Percentiles rank a stretch among this genome's conserved stretches.
Conservation (phyloP, 2,888 invertebrate genomes). For the Lepetodrilus schrolli region DNA sequence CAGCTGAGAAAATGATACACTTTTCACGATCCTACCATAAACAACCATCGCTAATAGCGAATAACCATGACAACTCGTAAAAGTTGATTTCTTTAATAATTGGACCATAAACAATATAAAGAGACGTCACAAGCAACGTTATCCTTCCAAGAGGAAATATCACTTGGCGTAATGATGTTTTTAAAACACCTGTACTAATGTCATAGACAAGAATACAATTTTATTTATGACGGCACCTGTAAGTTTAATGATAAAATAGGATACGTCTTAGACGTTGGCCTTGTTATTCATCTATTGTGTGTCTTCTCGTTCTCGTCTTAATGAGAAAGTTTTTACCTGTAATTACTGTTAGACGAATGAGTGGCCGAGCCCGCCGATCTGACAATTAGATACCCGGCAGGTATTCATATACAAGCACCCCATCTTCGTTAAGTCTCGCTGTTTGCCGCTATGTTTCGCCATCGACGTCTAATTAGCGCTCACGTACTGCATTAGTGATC, state of each 20-base stretch:
- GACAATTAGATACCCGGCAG: too few relatives aligned
- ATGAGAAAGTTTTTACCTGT: constrained; percentile 2
- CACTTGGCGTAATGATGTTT: neutral
- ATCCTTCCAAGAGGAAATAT: neutral
- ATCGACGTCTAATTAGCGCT: neutral
- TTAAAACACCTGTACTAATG: neutral
- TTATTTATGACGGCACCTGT: constrained; percentile 17
- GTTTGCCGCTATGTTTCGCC: neutral
- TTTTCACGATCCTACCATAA: neutral
- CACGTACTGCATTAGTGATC: constrained; percentile 2
- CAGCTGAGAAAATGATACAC: neutral
- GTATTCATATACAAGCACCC: too few relatives aligned
- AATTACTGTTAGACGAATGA: neutral
- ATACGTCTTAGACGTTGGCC: too few relatives aligned
- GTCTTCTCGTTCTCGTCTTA: neutral
- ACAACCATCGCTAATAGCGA: neutral
- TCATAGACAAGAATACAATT: neutral
- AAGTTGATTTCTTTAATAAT: constrained; percentile 4
- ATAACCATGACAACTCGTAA: neutral
- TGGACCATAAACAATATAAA: neutral
- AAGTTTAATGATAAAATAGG: too few relatives aligned
- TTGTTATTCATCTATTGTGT: constrained; percentile 13
- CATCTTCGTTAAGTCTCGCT: constrained; percentile 25
- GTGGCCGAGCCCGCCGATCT: too few relatives aligned
- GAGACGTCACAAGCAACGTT: too few relatives aligned